phyloP scores from a whole-genome alignment of 2,113 vertebrate genomes.

The Arvicanthis niloticus region DNA sequence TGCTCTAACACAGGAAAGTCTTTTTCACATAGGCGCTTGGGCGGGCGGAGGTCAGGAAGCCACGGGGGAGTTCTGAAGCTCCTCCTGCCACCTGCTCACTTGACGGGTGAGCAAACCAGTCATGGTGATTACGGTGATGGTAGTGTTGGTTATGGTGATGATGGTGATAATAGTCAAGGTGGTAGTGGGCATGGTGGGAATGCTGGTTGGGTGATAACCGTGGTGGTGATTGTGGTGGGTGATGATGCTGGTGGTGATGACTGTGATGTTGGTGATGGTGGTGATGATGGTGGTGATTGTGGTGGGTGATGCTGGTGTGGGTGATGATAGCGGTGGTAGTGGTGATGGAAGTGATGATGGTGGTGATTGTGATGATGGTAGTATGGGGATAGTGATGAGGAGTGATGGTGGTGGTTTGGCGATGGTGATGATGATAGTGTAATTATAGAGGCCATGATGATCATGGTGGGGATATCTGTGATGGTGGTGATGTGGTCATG shows the following conservation, averaged over 20 bases:
- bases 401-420: rapidly evolving
- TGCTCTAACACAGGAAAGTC: background rate
- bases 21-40: background rate
- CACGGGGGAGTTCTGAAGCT: background rate
- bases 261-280: background rate
- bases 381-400: no score
- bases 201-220: rapidly evolving
- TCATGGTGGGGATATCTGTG: rapidly evolving
- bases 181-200: rapidly evolving
- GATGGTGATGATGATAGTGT: background rate
- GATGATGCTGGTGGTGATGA: rapidly evolving
- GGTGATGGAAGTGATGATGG: background rate
- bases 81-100: rapidly evolving
- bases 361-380: background rate
- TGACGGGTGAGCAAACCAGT: background rate
- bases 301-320: rapidly evolving
- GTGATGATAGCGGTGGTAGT: background rate
- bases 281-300: background rate
- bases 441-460: rapidly evolving
- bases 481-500: background rate
- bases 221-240: rapidly evolving
- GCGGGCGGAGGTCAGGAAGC: background rate
- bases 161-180: rapidly evolving
- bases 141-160: background rate
- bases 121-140: rapidly evolving